A percentile compares a stretch with the other conserved stretches of the same genome.
phyloP scores from a whole-genome alignment of 2,888 invertebrate genomes.

The Drosophila mettleri region DNA sequence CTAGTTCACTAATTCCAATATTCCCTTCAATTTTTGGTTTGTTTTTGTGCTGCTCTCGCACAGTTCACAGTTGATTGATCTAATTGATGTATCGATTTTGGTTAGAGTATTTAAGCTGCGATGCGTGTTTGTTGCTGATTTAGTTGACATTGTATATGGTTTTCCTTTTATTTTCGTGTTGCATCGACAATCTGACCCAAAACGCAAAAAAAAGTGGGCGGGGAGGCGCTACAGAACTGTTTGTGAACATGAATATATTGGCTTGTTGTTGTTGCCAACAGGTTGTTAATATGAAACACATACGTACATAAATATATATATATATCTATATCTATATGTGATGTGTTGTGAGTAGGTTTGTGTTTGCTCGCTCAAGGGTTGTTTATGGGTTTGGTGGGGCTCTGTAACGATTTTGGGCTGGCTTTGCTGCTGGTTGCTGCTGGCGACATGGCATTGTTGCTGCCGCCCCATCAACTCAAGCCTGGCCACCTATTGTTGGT shows the following conservation, averaged over 20 bases:
- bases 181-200: slow-evolving; percentile 18
- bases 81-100: slow-evolving; percentile 27
- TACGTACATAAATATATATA: slow-evolving; percentile 25
- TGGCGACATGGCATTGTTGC: slow-evolving; percentile 36
- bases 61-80: slow-evolving; percentile 23
- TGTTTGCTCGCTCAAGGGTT: slow-evolving; percentile 31
- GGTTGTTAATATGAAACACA: slow-evolving; percentile 64
- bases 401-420: slow-evolving; percentile 42
- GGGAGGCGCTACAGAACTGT: slow-evolving; percentile 1
- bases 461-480: slow-evolving; percentile 1
- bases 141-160: slow-evolving; percentile 25
- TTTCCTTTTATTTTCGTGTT: slow-evolving; percentile 23
- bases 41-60: not conserved
- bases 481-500: slow-evolving; percentile 1
- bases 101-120: slow-evolving; percentile 33
- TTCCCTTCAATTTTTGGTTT: not conserved
- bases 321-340: not conserved
- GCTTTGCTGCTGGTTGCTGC: slow-evolving; percentile 48
- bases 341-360: slow-evolving; percentile 7
- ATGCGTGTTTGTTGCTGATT: slow-evolving; percentile 23
- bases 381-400: slow-evolving; percentile 28
- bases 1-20: slow-evolving; percentile 3
- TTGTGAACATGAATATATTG: slow-evolving; percentile 15
- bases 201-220: too few relatives aligned
- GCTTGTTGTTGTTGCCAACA: slow-evolving; percentile 50